Evolutionary conservation across 2,888 invertebrate genomes (phyloP), one percentile per base, ranked within the genome.

Genomic region (Coecobrya sp.): DNA sequence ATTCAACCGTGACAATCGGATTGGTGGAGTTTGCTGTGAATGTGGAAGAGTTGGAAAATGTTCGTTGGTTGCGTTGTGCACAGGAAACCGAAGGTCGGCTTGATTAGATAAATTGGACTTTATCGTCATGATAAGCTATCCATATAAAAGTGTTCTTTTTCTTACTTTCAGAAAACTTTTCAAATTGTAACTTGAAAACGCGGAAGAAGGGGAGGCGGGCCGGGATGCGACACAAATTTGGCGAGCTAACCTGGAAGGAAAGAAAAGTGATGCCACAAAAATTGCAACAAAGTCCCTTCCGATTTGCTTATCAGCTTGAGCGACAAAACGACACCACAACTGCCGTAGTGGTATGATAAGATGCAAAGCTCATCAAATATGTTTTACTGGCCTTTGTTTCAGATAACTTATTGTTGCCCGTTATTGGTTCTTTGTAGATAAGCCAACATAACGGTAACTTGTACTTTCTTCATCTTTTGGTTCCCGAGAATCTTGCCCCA

Each of bases 391-490:
- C n/a, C n/a, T n/a, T n/a, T 22, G 3, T 10, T 62, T 59, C 30
- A n/a, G 25, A 3, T 73, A n/a, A n/a, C n/a, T n/a, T n/a, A n/a
- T n/a, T n/a, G n/a, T n/a, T n/a, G n/a, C n/a, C n/a, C n/a, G n/a
- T n/a, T n/a, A n/a, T n/a, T n/a, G n/a, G n/a, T 70, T 76, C 13
- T 65, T 25, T 49, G 10, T 22, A 92, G 92, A 62, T 92, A 27
- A 16, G 22, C 0, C 87, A 84, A 42, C 10, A 45, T n/a, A 73
- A 92, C 11, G 84, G 82, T 0, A 92, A 88, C 36, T 25, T 49
- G 8, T 96, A 95, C 93, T 96, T 96, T 93, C 95, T 96, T 2
- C 96, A 96, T 91, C 96, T 95, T 90, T 95, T 96, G 89, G 95
- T 95, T 4, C 96, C 96, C 0, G 93, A 94, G 10, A 95, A 95